Base-by-base conservation (phyloP, 2,797 vertebrate genomes). In the Ceyx erithaca region DNA sequence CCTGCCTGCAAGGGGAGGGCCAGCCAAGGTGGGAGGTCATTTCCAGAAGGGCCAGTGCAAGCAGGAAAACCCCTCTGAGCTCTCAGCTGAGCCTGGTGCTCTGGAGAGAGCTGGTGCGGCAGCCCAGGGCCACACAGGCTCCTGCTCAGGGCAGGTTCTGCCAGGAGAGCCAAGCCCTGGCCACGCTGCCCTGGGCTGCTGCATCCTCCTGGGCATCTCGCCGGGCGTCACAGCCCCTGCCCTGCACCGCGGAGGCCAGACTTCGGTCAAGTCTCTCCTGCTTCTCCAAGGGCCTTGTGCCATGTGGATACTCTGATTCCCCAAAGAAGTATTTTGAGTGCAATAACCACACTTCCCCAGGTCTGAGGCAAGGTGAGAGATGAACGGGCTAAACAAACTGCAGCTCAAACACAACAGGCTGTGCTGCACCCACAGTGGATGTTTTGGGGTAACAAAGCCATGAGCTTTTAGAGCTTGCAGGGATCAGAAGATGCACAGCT, bases 101-200 rank as follows among this genome's bases (percentile, higher is more conserved):
- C 6, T 28, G 5, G 1, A 1, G 5, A 0, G 3, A 14, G 25
- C 58, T 33, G 51, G 33, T 4, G 25, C 22, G 8, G 10, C 28
- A 8, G 45, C 1, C 26, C 4, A 1, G 0, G 1, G 14, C 10
- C 55, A 14, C 1, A 17, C 22, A 4, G 5, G 9, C 1, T 6
- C 14, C 61, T 66, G 22, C 1, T 11, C 23, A 3, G 5, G 22
- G 33, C 17, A 18, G 76, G 13, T 5, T 46, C 26, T 6, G 2
- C 10, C 54, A 5, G 0, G 4, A 2, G 63, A 16, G 6, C 31
- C 15, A 43, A 13, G 8, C 31, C 30, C 15, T 20, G 1, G 41
- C 49, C 5, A 11, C 8, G 6, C 55, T 1, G 45, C 3, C 1
- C 6, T 23, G 3, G 17, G 46, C 43, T 10, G 57, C 9, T 4